Percentiles rank a stretch among this genome's conserved stretches.
Conservation (phyloP, 2,113 vertebrate genomes). For the Halcyon malimbica region DNA sequence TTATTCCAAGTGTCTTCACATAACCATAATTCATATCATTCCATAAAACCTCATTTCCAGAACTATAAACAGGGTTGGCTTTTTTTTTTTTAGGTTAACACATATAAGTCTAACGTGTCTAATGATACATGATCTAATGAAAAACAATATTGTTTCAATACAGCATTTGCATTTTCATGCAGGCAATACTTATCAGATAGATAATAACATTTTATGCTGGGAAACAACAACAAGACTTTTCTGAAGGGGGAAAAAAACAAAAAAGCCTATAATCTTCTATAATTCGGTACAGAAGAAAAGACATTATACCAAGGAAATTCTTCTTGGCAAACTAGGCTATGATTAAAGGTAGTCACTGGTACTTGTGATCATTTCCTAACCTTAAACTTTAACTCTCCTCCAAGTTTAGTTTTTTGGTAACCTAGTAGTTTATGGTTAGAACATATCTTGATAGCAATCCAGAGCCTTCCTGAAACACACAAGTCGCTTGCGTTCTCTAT, state of each 20-base stretch:
- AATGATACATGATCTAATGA: background rate
- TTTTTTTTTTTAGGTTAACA: background rate
- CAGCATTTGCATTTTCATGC: background rate
- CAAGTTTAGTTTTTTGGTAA: conserved; percentile 19
- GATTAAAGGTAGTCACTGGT: conserved; percentile 66
- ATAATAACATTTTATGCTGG: background rate
- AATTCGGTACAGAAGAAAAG: conserved; percentile 34
- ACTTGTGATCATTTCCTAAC: conserved; percentile 62
- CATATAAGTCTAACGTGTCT: background rate
- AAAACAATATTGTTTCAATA: background rate
- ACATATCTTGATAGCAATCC: conserved; percentile 40
- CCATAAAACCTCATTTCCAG: conserved; percentile 45
- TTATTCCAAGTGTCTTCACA: conserved; percentile 24
- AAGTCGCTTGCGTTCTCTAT: background rate
- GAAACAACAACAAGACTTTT: conserved; percentile 1
- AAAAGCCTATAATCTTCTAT: conserved; percentile 52
- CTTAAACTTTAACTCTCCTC: conserved; percentile 32
- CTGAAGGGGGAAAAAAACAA: background rate
- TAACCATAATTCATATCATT: conserved; percentile 37
- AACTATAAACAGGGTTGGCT: background rate
- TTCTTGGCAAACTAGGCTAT: conserved; percentile 45
- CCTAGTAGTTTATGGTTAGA: conserved; percentile 59
- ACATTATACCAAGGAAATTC: conserved; percentile 39
- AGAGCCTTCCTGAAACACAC: conserved; percentile 42
- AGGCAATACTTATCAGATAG: conserved; percentile 18